A percentile compares a stretch with the other conserved stretches of the same genome.
Conservation (phyloP, 2,113 vertebrate genomes). For the Uropsilus gracilis region DNA sequence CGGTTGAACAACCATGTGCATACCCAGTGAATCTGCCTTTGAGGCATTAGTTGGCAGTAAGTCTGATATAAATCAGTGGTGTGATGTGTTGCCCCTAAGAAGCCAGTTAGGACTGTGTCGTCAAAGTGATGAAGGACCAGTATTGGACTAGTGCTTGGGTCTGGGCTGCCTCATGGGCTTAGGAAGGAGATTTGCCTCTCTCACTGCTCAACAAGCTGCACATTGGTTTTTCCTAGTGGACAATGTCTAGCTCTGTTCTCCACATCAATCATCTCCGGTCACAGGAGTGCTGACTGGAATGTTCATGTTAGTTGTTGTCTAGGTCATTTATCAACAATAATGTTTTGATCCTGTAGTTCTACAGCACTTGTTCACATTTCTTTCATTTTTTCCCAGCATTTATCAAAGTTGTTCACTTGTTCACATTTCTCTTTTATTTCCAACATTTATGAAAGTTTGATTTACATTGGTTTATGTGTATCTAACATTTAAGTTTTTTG, state of each 20-base stretch:
- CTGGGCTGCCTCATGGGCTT: background rate
- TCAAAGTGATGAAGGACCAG: rapidly evolving
- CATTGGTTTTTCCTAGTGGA: background rate
- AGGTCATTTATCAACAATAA: background rate
- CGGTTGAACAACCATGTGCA: background rate
- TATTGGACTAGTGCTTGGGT: background rate
- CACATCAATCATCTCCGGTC: background rate
- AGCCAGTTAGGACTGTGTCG: no score
- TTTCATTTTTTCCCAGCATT: background rate
- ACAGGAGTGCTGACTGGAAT: background rate
- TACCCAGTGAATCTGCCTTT: no score
- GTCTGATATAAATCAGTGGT: background rate
- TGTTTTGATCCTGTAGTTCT: background rate
- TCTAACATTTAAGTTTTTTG: constrained; percentile 10
- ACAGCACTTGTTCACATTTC: background rate
- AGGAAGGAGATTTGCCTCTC: background rate
- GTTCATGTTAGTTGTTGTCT: background rate
- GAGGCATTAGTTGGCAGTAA: background rate
- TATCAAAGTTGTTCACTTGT: background rate
- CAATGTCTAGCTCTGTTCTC: background rate
- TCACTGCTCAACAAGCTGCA: background rate
- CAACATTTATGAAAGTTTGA: background rate
- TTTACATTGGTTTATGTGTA: background rate
- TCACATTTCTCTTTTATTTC: background rate
- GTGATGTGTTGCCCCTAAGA: no score